Base-by-base conservation (phyloP, 2,113 vertebrate species). In the Ranitomeya variabilis region DNA sequence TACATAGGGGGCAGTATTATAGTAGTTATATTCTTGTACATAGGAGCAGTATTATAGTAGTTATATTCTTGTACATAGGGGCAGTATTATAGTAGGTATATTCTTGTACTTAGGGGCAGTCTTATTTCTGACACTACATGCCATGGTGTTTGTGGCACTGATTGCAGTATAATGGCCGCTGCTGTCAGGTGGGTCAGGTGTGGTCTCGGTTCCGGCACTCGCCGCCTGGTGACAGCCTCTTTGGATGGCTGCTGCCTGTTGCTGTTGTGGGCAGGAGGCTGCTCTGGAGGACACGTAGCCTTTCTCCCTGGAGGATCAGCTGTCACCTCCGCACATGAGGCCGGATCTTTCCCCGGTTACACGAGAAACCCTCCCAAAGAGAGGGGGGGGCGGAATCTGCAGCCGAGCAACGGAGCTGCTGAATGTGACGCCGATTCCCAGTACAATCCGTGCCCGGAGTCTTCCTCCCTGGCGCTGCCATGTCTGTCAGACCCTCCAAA, bases 301-400 rank as follows among this genome's bases (percentile, higher is more conserved):
- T 55, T 79, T 57, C 52, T 21, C 11, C 18, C 45, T 2, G 45
- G 51, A 78, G 16, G 37, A 78, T 45, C 76, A 57, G 21, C 45
- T 60, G 21, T 55, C 67, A 85, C 67, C 71, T 73, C 31, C 71
- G 18, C 71, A 73, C 31, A 73, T 11, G 71, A 45, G 14, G 71
- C 71, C 15, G 21, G 31, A 45, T 73, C 71, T 31, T 73, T 73
- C 71, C 26, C 31, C 71, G 2, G 71, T 73, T 73, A 85, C 67
- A 59, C 51, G 74, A 54, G 52, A n/a, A 23, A 79, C 77, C 83
- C 84, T 86, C 84, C 84, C 84, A 76, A 74, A 62, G 55, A 59
- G 52, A 57, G 71, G 13, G 57, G 51, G 84, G 84, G 84, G 84
- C 31, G 84, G 54, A 59, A 74, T 59, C 84, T 86, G 54, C 55